Evolutionary conservation across 2,888 invertebrate genomes (phyloP).

Genomic region (Meliscaeva auricollis): DNA sequence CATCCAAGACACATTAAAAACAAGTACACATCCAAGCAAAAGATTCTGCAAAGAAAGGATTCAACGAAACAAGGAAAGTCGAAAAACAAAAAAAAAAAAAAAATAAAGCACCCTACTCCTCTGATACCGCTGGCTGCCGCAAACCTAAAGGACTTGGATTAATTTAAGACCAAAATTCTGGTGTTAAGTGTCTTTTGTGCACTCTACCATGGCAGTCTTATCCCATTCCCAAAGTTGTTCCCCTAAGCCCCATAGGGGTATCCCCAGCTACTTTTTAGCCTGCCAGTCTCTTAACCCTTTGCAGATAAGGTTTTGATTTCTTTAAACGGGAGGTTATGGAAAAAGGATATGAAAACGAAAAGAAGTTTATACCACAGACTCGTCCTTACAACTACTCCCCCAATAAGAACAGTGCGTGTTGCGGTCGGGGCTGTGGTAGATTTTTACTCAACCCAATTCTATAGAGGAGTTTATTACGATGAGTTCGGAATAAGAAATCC

Average conservation of each 20-base stretch:
- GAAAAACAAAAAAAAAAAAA: conserved; percentile 21
- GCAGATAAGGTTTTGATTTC: conserved; percentile 75
- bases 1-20: conserved; percentile 63
- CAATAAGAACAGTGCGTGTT: conserved; percentile 47
- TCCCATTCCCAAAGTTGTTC: conserved; percentile 11
- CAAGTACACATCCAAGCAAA: conserved; percentile 66
- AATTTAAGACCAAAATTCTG: conserved; percentile 77
- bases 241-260: conserved; percentile 46
- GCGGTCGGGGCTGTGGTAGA: conserved; percentile 68
- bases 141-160: conserved; percentile 73
- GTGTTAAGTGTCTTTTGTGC: conserved; percentile 76
- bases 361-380: conserved; percentile 62
- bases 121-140: conserved; percentile 8
- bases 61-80: conserved; percentile 58
- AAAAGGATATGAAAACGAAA: conserved; percentile 72
- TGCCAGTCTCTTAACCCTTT: conserved; percentile 71
- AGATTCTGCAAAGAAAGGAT: conserved; percentile 65
- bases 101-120: conserved; percentile 42
- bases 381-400: neutral
- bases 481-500: conserved; percentile 60
- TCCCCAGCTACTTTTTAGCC: conserved; percentile 30
- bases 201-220: conserved; percentile 70
- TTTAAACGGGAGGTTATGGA: conserved; percentile 71
- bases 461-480: conserved; percentile 60
- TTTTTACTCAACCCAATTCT: conserved; percentile 23